phyloP scores from a whole-genome alignment of 2,113 vertebrate genomes.

The Mus pahari region DNA sequence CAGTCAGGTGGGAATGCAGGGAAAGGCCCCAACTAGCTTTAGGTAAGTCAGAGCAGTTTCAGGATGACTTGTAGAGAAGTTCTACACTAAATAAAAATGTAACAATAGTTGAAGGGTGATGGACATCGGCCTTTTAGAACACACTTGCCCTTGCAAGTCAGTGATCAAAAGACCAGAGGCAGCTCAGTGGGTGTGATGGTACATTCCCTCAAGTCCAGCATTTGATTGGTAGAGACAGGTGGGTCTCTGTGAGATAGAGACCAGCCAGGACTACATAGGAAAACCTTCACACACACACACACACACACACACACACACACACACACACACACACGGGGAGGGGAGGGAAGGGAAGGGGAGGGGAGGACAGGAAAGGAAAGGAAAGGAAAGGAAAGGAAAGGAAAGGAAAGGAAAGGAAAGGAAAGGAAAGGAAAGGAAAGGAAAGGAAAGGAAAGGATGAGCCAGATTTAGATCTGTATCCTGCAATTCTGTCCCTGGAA shows the following conservation, averaged over 20 bases:
- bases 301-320: not conserved
- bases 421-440: rapidly evolving
- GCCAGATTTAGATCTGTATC: not conserved
- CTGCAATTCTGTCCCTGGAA: not conserved
- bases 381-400: too few relatives aligned
- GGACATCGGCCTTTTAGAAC: not conserved
- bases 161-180: not conserved
- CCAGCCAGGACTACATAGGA: not conserved
- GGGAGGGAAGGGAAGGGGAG: rapidly evolving
- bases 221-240: not conserved
- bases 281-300: not conserved
- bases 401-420: too few relatives aligned
- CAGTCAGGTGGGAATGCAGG: too few relatives aligned
- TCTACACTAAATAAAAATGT: not conserved
- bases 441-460: not conserved
- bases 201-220: not conserved
- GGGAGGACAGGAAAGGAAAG: rapidly evolving
- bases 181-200: not conserved
- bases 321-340: not conserved
- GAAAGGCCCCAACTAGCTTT: not conserved
- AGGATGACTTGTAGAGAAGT: not conserved
- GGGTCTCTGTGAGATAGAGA: not conserved
- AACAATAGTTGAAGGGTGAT: not conserved
- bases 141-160: not conserved
- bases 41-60: not conserved